Percentiles rank a stretch among this genome's conserved stretches.
Evolutionary conservation across 2,888 invertebrate genomes (phyloP).

Genomic region (Isoperla grammatica): DNA sequence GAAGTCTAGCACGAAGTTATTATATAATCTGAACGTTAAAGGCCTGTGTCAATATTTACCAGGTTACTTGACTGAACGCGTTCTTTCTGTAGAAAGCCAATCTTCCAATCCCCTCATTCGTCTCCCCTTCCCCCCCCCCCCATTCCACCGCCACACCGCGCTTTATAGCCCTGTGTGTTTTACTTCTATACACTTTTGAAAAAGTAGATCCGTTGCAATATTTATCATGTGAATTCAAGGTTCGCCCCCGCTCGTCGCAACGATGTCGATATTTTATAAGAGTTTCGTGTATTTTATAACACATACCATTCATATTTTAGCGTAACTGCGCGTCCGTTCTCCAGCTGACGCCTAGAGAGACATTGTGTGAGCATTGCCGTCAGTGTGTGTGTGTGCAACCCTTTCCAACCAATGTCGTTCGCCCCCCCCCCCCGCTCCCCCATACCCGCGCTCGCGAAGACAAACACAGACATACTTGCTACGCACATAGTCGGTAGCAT

Average conservation of each 20-base stretch:
- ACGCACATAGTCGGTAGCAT: too few relatives aligned
- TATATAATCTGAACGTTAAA: constrained; percentile 17
- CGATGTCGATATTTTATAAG: too few relatives aligned
- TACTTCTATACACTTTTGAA: constrained; percentile 14
- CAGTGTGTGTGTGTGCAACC: background rate
- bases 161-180: constrained; percentile 1
- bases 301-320: constrained; percentile 12
- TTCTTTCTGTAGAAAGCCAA: constrained; percentile 11
- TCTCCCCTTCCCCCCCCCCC: background rate
- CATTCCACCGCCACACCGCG: background rate
- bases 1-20: constrained; percentile 2
- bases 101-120: background rate
- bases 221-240: constrained; percentile 11
- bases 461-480: background rate
- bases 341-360: constrained; percentile 1
- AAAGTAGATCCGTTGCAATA: constrained; percentile 13
- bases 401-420: background rate
- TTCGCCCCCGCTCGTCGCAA: background rate
- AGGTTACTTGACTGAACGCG: constrained; percentile 14
- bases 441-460: background rate
- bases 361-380: constrained; percentile 12
- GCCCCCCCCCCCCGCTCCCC: background rate
- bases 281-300: constrained; percentile 6
- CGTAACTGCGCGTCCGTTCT: constrained; percentile 1
- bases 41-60: constrained; percentile 16